phyloP scores from a whole-genome alignment of 2,888 invertebrate genomes.

The Cheilosia impressa region DNA sequence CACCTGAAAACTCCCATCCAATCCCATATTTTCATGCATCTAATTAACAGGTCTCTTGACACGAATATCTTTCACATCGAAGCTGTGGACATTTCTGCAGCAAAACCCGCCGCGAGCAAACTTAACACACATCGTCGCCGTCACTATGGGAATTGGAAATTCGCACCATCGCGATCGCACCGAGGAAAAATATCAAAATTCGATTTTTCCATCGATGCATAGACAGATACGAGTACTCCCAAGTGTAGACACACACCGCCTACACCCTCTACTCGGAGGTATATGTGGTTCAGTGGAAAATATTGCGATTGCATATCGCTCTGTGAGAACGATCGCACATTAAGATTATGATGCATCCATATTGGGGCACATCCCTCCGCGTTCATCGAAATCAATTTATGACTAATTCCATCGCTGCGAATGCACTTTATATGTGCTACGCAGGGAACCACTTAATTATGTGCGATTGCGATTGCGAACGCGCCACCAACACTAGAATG shows the following conservation, averaged over 20 bases:
- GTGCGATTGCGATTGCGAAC: constrained; percentile 64
- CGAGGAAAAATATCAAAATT: constrained; percentile 59
- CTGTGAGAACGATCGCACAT: constrained; percentile 71
- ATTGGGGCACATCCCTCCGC: constrained; percentile 69
- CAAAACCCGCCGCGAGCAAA: constrained; percentile 51
- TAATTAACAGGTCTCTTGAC: constrained; percentile 71
- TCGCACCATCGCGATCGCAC: constrained; percentile 11
- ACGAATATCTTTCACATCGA: constrained; percentile 69
- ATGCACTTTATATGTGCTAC: constrained; percentile 55
- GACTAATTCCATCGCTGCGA: constrained; percentile 75
- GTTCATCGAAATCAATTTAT: constrained; percentile 74
- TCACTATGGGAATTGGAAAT: constrained; percentile 42
- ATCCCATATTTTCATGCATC: constrained; percentile 68
- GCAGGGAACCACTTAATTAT: constrained; percentile 75
- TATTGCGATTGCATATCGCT: constrained; percentile 50
- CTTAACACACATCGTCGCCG: constrained; percentile 17
- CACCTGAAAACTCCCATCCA: constrained; percentile 60
- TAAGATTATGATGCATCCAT: constrained; percentile 71
- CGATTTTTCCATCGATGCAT: constrained; percentile 36
- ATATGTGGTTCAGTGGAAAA: constrained; percentile 26
- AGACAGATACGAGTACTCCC: constrained; percentile 24
- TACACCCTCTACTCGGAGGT: constrained; percentile 21
- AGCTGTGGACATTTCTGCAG: constrained; percentile 63
- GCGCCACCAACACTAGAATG: constrained; percentile 67
- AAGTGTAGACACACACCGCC: constrained; percentile 44